Evolutionary conservation across 2,888 invertebrate genomes (phyloP).

Genomic region (Leptinotarsa rubiginosa): DNA sequence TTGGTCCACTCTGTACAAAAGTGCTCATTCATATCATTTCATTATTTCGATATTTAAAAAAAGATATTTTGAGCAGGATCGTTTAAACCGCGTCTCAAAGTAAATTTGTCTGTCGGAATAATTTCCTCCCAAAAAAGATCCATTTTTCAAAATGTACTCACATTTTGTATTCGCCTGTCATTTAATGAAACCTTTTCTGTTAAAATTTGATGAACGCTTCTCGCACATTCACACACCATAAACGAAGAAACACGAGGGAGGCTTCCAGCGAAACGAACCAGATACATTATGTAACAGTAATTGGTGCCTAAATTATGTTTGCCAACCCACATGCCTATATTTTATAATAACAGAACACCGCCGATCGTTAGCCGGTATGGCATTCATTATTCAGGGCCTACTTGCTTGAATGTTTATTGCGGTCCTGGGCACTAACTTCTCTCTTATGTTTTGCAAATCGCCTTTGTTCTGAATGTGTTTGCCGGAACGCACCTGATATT

Average conservation of each 20-base stretch:
- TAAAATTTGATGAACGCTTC: too few relatives aligned
- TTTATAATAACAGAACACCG: constrained; percentile 17
- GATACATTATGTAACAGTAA: constrained; percentile 22
- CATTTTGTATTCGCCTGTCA: too few relatives aligned
- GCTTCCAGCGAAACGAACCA: neutral
- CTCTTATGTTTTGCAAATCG: constrained; percentile 20
- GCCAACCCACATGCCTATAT: constrained; percentile 23
- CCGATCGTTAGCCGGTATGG: constrained; percentile 15
- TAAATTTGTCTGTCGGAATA: too few relatives aligned
- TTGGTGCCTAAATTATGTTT: constrained; percentile 26
- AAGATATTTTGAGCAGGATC: too few relatives aligned
- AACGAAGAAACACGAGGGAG: neutral
- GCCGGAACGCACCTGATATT: constrained; percentile 7
- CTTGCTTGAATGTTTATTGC: constrained; percentile 15
- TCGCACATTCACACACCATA: too few relatives aligned
- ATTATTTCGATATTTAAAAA: too few relatives aligned
- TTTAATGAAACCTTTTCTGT: too few relatives aligned
- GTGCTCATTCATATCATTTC: too few relatives aligned
- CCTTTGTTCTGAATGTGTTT: constrained; percentile 13
- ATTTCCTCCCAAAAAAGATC: too few relatives aligned
- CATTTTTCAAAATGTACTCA: too few relatives aligned
- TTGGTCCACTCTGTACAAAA: too few relatives aligned
- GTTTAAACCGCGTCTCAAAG: too few relatives aligned
- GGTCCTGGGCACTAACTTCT: constrained; percentile 17
- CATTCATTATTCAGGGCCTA: constrained; percentile 25